phyloP scores from a whole-genome alignment of 2,797 vertebrate genomes.

The Typhlichthys subterraneus region DNA sequence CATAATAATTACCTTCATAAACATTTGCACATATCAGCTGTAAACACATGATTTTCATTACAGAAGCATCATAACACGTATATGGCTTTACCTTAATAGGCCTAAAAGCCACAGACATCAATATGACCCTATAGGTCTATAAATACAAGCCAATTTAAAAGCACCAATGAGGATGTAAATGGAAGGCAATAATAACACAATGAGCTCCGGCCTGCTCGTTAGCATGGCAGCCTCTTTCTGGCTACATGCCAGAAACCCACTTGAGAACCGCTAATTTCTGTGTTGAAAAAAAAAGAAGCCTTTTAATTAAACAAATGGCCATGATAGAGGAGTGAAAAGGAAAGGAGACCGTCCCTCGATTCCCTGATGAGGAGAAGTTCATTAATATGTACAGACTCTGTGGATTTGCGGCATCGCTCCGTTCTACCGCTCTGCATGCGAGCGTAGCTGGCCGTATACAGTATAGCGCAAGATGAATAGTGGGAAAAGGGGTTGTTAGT shows the following conservation, averaged over 20 bases:
- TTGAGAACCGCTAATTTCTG: constrained; percentile 61
- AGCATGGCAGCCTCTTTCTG: constrained; percentile 23
- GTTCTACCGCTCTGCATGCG: background rate
- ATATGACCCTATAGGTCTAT: background rate
- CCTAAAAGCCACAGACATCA: background rate
- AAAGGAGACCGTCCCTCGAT: constrained; percentile 44
- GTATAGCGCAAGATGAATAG: background rate
- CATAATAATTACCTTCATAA: too few species aligned
- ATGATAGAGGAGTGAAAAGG: constrained; percentile 54
- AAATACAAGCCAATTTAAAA: constrained; percentile 4
- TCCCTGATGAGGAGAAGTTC: constrained; percentile 64
- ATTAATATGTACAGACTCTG: constrained; percentile 72
- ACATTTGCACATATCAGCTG: too few species aligned
- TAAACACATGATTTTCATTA: background rate
- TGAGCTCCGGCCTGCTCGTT: constrained; percentile 16
- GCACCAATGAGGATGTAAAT: constrained; percentile 3
- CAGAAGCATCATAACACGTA: background rate
- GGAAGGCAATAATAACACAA: background rate
- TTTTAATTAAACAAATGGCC: constrained; percentile 78
- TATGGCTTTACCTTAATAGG: background rate
- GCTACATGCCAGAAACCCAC: constrained; percentile 55
- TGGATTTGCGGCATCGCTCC: constrained; percentile 46
- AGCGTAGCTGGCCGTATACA: background rate
- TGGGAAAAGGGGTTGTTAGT: constrained; percentile 16
- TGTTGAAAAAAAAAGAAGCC: constrained; percentile 59